A percentile compares a stretch with the other conserved stretches of the same genome.
Evolutionary conservation across 1,140 invertebrate species (phyloP).

Genomic region (Agrypnia vestita): DNA sequence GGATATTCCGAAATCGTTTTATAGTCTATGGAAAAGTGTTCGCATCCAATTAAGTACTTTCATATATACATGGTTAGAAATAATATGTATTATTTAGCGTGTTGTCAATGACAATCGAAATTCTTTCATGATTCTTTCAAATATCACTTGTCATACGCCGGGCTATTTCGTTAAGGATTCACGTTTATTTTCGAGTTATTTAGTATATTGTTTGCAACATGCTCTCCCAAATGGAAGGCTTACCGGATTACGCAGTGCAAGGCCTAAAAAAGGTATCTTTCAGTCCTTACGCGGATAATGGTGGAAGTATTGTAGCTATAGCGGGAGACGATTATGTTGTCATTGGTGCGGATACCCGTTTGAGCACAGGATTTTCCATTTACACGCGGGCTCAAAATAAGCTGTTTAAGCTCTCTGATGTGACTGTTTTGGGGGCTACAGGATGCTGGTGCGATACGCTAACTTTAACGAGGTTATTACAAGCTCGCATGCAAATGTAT

Average conservation of each 20-base stretch:
- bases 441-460: slow-evolving; percentile 99
- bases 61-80: not conserved
- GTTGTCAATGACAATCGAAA: slow-evolving; percentile 34
- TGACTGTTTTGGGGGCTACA: slow-evolving; percentile 89
- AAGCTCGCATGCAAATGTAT: slow-evolving; percentile 95
- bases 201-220: not conserved
- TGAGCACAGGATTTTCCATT: slow-evolving; percentile 94
- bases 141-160: slow-evolving; percentile 38
- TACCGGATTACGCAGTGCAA: slow-evolving; percentile 79
- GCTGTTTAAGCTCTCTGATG: slow-evolving; percentile 84
- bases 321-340: slow-evolving; percentile 93
- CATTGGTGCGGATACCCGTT: slow-evolving; percentile 91
- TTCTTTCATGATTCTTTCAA: slow-evolving; percentile 39
- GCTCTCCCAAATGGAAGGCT: slow-evolving; percentile 25
- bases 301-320: slow-evolving; percentile 91
- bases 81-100: not conserved
- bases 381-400: slow-evolving; percentile 91
- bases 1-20: too few species aligned
- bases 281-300: slow-evolving; percentile 84
- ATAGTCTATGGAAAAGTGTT: not conserved
- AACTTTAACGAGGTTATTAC: slow-evolving; percentile 89
- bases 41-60: slow-evolving; percentile 1
- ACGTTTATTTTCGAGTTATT: not conserved
- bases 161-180: slow-evolving; percentile 1
- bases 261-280: slow-evolving; percentile 78